Conservation (phyloP, 2,113 vertebrate species). For the Verasper variegatus region DNA sequence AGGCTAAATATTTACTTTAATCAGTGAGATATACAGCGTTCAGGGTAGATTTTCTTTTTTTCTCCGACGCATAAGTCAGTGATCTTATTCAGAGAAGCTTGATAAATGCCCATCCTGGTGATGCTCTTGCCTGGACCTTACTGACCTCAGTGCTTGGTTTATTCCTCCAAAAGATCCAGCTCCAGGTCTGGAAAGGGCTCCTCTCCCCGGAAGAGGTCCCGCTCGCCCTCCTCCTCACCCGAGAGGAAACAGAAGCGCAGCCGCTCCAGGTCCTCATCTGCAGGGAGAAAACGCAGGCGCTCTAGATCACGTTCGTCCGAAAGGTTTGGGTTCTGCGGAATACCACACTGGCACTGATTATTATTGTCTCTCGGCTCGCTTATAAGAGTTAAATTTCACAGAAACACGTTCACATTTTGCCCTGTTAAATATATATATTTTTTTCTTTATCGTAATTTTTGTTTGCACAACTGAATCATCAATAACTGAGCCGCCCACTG, state of each 20-base stretch:
- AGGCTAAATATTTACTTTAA: neutral
- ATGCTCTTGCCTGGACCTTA: slow-evolving; percentile 46
- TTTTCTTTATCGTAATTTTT: neutral
- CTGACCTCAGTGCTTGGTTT: slow-evolving; percentile 87
- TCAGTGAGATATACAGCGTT: neutral
- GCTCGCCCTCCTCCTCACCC: slow-evolving; percentile 92
- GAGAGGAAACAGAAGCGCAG: slow-evolving; percentile 95
- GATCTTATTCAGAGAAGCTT: slow-evolving; percentile 59
- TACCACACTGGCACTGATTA: slow-evolving; percentile 88
- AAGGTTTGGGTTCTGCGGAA: slow-evolving; percentile 99
- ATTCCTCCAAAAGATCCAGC: slow-evolving; percentile 98
- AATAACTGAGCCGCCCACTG: slow-evolving; percentile 13
- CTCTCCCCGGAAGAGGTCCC: slow-evolving; percentile 93
- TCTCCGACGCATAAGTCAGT: neutral
- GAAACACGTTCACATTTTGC: slow-evolving; percentile 20
- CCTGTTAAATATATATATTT: slow-evolving; percentile 3
- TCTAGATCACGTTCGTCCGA: slow-evolving; percentile 98
- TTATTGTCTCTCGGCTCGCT: slow-evolving; percentile 60
- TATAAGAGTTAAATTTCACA: slow-evolving; percentile 56
- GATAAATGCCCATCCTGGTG: slow-evolving; percentile 61
- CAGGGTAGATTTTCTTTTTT: slow-evolving; percentile 12
- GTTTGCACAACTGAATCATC: slow-evolving; percentile 10
- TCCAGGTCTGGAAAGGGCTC: slow-evolving; percentile 98
- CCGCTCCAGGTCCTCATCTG: slow-evolving; percentile 96
- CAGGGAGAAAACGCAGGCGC: slow-evolving; percentile 96